phyloP scores from a whole-genome alignment of 1,140 invertebrate genomes.

The Neodiprion pinetum region DNA sequence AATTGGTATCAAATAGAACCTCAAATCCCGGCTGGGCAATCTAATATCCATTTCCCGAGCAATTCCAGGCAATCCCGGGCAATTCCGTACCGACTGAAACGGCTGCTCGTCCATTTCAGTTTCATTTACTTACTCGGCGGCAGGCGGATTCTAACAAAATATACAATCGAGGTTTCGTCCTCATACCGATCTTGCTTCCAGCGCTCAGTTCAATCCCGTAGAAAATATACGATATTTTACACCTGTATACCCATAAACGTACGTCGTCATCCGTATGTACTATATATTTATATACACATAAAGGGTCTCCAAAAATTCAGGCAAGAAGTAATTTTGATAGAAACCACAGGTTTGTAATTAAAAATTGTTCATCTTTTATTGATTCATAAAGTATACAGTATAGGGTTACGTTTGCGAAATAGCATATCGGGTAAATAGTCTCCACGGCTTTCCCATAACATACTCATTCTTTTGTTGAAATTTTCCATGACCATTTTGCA shows the following conservation, averaged over 20 bases:
- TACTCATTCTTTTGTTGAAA: too few species aligned
- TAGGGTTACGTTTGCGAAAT: too few species aligned
- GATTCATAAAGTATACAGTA: too few species aligned
- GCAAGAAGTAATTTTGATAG: too few species aligned
- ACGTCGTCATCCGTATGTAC: neutral
- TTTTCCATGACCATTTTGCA: too few species aligned
- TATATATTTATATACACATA: too few species aligned
- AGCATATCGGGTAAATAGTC: too few species aligned
- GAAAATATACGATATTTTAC: neutral
- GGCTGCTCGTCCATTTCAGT: constrained; percentile 36
- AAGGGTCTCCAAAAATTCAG: too few species aligned
- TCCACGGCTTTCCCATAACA: too few species aligned
- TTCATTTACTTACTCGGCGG: constrained; percentile 40
- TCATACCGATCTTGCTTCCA: neutral
- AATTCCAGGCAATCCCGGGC: constrained; percentile 28
- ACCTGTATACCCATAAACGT: constrained; percentile 3
- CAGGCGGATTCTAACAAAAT: constrained; percentile 1
- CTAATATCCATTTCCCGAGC: constrained; percentile 40
- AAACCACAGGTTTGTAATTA: too few species aligned
- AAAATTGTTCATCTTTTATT: too few species aligned
- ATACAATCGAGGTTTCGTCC: too few species aligned
- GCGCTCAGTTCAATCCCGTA: neutral
- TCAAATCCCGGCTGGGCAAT: constrained; percentile 35
- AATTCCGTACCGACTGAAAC: constrained; percentile 22
- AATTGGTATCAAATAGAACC: constrained; percentile 13